phyloP scores from a whole-genome alignment of 2,113 vertebrate species.

The Gulo gulo region DNA sequence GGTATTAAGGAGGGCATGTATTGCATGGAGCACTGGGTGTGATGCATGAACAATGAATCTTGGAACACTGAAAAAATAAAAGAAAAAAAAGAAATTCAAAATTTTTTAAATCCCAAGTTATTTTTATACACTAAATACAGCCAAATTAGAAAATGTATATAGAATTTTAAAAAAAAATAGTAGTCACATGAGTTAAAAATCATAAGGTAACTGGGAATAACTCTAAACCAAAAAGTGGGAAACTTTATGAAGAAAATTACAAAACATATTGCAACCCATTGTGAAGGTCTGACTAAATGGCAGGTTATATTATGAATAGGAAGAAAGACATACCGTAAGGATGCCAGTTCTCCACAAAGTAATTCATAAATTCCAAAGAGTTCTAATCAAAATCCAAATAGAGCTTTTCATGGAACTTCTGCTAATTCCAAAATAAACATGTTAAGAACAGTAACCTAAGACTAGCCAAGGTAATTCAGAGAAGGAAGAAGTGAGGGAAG shows the following conservation, averaged over 20 bases:
- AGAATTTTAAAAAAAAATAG: background rate
- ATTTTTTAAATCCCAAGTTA: background rate
- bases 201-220: background rate
- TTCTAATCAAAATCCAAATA: background rate
- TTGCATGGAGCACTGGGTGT: no score
- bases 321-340: background rate
- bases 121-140: constrained; percentile 13
- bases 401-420: background rate
- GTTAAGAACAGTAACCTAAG: background rate
- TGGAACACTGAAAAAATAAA: no score
- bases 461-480: background rate
- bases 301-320: background rate
- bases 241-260: background rate
- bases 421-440: constrained; percentile 1
- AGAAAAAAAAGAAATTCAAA: background rate
- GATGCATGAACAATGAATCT: no score
- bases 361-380: background rate
- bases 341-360: background rate
- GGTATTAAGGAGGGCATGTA: no score
- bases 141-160: background rate
- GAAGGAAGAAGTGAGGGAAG: background rate
- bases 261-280: background rate
- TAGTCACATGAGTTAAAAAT: constrained; percentile 27
- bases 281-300: background rate
- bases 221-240: background rate